These are phyloP conservation scores for Microctonus aethiopoides DNA, from an alignment of 2,888 invertebrate genomes.

Conservation along the genomic window DNA sequence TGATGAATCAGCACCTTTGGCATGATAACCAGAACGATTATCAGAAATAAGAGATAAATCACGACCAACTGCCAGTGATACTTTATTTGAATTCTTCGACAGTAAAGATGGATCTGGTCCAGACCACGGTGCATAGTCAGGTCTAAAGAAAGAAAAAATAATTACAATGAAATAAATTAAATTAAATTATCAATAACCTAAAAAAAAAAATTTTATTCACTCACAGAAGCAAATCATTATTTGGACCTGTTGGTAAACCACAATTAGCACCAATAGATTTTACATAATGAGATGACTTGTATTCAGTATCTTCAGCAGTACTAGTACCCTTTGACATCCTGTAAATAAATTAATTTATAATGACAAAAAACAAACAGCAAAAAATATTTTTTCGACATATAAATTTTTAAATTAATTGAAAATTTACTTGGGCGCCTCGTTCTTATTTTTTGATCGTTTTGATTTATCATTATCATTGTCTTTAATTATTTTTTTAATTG, in stretches of 20 bases:
- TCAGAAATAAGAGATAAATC: constrained; percentile 68
- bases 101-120: constrained; percentile 78
- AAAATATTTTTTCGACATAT: background rate
- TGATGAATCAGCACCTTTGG: constrained; percentile 76
- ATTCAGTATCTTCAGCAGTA: constrained; percentile 69
- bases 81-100: constrained; percentile 53
- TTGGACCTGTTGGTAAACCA: constrained; percentile 80
- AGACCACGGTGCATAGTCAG: constrained; percentile 86
- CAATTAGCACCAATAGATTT: constrained; percentile 78
- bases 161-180: background rate
- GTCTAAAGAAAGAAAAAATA: constrained; percentile 68
- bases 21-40: constrained; percentile 61
- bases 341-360: constrained; percentile 28
- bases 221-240: constrained; percentile 82
- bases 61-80: constrained; percentile 67
- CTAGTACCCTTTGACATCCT: constrained; percentile 67
- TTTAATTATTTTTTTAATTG: constrained; percentile 58
- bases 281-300: constrained; percentile 72
- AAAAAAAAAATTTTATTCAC: constrained; percentile 50
- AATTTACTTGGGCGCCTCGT: constrained; percentile 65
- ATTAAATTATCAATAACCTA: background rate
- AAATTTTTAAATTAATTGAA: constrained; percentile 14
- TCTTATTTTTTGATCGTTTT: constrained; percentile 65
- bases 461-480: constrained; percentile 61
- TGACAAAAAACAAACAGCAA: background rate